Evolutionary conservation across 2,888 invertebrate genomes (phyloP).

Genomic region (Epistrophella euchroma): DNA sequence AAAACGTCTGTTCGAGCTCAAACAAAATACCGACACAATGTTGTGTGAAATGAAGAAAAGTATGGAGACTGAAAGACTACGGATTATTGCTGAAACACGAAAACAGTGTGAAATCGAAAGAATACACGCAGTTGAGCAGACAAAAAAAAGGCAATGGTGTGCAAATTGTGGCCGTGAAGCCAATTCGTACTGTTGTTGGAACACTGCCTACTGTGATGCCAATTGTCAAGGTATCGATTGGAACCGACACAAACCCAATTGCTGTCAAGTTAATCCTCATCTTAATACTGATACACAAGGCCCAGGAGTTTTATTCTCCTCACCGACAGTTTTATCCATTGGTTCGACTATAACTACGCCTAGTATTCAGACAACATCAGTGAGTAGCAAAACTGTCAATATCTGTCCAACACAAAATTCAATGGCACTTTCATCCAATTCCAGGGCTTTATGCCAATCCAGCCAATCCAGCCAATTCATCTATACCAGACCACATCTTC

Average conservation of each 20-base stretch:
- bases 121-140: constrained; percentile 88
- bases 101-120: constrained; percentile 89
- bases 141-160: constrained; percentile 97
- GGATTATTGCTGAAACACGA: constrained; percentile 87
- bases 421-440: constrained; percentile 43
- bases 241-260: constrained; percentile 87
- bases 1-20: constrained; percentile 90
- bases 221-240: constrained; percentile 95
- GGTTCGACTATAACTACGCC: constrained; percentile 44
- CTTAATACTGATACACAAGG: constrained; percentile 42
- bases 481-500: constrained; percentile 58
- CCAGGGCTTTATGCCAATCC: constrained; percentile 50
- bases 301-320: constrained; percentile 22
- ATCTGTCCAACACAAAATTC: constrained; percentile 33
- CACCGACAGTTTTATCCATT: constrained; percentile 10
- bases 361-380: constrained; percentile 41
- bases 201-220: constrained; percentile 96
- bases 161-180: constrained; percentile 94
- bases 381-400: constrained; percentile 57
- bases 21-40: constrained; percentile 87
- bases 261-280: constrained; percentile 78
- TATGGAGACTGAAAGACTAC: constrained; percentile 89
- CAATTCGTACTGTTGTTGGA: constrained; percentile 98
- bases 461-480: constrained; percentile 42
- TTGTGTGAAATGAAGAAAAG: constrained; percentile 89